A percentile compares a stretch with the other conserved stretches of the same genome.
Conservation (phyloP, 2,888 invertebrate genomes). For the Geotrupes spiniger region DNA sequence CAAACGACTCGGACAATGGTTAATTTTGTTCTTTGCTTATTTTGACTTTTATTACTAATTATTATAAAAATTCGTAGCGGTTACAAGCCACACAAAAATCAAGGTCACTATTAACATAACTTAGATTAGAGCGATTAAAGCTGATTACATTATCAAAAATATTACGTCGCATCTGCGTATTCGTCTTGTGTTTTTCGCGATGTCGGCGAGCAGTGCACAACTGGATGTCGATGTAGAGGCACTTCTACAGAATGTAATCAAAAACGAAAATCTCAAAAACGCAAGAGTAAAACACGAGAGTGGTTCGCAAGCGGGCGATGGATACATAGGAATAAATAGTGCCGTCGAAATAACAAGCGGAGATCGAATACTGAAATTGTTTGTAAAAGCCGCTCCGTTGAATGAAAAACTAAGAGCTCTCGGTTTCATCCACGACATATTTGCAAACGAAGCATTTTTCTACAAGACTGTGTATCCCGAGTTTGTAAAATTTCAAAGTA, state of each 20-base stretch:
- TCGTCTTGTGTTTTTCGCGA: too few relatives aligned
- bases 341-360: conserved; percentile 1
- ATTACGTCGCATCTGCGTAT: background rate
- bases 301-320: conserved; percentile 16
- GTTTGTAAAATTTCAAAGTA: conserved; percentile 7
- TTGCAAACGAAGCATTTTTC: conserved; percentile 9
- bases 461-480: conserved; percentile 6
- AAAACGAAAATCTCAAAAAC: conserved; percentile 1
- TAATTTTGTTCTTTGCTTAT: too few relatives aligned
- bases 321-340: conserved; percentile 11
- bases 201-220: too few relatives aligned
- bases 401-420: background rate
- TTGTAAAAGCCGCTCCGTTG: conserved; percentile 9
- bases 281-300: conserved; percentile 1
- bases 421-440: conserved; percentile 1
- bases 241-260: conserved; percentile 8
- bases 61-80: too few relatives aligned
- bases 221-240: conserved; percentile 2
- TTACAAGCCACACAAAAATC: too few relatives aligned
- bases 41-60: too few relatives aligned
- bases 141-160: too few relatives aligned
- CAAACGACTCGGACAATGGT: too few relatives aligned
- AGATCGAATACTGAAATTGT: conserved; percentile 9
- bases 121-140: too few relatives aligned
- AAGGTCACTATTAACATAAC: too few relatives aligned